Evolutionary conservation across 2,113 vertebrate species (phyloP).

Genomic region (Hyperopisus bebe): DNA sequence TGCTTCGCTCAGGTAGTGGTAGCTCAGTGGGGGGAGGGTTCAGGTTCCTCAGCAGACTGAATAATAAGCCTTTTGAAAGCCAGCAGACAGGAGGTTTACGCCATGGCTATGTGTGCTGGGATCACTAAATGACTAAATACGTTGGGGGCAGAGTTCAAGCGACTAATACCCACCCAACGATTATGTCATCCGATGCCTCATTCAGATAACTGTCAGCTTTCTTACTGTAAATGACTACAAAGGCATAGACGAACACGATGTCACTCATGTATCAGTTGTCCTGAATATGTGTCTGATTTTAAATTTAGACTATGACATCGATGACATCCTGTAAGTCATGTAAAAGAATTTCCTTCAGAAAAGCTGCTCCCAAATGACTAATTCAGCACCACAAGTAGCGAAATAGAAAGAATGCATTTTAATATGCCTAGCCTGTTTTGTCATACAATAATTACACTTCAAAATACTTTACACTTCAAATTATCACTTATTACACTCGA

Average conservation of each 20-base stretch:
- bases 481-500: not conserved
- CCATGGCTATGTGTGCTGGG: not conserved
- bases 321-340: not conserved
- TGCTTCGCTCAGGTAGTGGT: slow-evolving; percentile 8
- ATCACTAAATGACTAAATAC: not conserved
- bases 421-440: not conserved
- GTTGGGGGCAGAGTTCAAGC: not conserved
- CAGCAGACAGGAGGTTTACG: not conserved
- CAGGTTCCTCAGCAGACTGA: not conserved
- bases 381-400: not conserved
- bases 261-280: not conserved
- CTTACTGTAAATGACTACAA: slow-evolving; percentile 1
- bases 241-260: not conserved
- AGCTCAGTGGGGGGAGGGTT: not conserved
- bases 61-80: not conserved
- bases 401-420: not conserved
- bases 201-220: slow-evolving; percentile 1
- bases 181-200: not conserved
- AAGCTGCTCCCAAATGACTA: not conserved
- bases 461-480: slow-evolving; percentile 4
- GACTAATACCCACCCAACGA: not conserved
- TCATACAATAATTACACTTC: not conserved
- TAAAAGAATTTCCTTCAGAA: slow-evolving; percentile 8
- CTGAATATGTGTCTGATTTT: not conserved
- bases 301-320: slow-evolving; percentile 2